Conservation (phyloP, 2,113 vertebrate species). For the Sciurus niger region DNA sequence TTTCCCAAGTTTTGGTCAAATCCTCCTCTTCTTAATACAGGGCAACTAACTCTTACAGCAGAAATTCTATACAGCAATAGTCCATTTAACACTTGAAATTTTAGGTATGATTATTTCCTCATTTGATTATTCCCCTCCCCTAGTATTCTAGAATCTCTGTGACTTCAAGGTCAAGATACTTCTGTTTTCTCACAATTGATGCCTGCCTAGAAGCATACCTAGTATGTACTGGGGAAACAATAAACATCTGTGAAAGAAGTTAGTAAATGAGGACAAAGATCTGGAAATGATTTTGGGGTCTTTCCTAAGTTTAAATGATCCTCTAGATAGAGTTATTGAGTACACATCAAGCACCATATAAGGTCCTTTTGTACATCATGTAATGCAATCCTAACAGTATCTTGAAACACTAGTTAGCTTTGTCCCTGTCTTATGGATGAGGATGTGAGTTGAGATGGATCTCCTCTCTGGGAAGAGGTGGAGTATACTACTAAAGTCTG, state of each 20-base stretch:
- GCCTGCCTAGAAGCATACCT: not conserved
- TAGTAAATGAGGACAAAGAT: not conserved
- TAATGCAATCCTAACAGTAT: not conserved
- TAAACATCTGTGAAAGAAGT: not conserved
- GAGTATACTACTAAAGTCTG: not conserved
- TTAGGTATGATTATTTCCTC: not conserved
- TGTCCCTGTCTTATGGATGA: not conserved
- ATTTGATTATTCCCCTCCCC: not conserved
- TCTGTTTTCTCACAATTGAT: not conserved
- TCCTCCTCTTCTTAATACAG: not conserved
- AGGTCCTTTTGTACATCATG: not conserved
- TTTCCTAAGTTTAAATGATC: not conserved
- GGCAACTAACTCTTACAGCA: not conserved
- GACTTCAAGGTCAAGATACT: not conserved
- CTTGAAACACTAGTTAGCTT: not conserved
- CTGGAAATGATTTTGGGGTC: not conserved
- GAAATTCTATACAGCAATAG: not conserved
- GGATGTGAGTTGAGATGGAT: not conserved
- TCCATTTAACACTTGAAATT: not conserved
- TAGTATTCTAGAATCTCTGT: slow-evolving; percentile 4
- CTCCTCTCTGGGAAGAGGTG: not conserved
- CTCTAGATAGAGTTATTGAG: not conserved
- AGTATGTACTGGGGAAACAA: not conserved
- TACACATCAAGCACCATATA: not conserved
- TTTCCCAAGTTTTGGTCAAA: not conserved